Percentiles rank a stretch among this genome's conserved stretches.
Evolutionary conservation across 2,797 vertebrate species (phyloP).

Genomic region (Sibirionetta formosa): DNA sequence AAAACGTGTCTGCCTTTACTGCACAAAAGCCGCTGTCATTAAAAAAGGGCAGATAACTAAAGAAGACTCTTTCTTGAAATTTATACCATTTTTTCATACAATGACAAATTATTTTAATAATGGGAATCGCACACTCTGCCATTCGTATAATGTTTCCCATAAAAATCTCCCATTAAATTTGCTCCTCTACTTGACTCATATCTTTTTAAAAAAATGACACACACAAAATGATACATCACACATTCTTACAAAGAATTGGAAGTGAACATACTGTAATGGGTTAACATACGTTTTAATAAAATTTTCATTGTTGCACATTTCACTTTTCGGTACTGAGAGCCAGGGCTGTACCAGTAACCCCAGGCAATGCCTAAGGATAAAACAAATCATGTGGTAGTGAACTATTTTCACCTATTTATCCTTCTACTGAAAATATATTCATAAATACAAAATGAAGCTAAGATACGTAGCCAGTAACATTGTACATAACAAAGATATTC

Average conservation of each 20-base stretch:
- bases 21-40: conserved; percentile 82
- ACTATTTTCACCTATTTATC: conserved; percentile 85
- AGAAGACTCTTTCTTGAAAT: conserved; percentile 83
- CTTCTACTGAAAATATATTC: conserved; percentile 81
- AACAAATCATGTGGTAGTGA: conserved; percentile 82
- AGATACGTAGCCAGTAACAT: conserved; percentile 62
- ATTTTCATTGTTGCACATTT: conserved; percentile 86
- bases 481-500: conserved; percentile 67
- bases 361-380: conserved; percentile 87
- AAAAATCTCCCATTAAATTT: conserved; percentile 84
- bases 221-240: conserved; percentile 85
- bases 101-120: conserved; percentile 91
- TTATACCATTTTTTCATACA: conserved; percentile 84
- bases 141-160: conserved; percentile 88
- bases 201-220: conserved; percentile 82
- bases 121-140: conserved; percentile 80
- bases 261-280: conserved; percentile 85
- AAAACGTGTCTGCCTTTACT: conserved; percentile 84
- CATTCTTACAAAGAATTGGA: conserved; percentile 84
- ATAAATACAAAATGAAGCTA: conserved; percentile 82
- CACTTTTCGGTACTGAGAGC: conserved; percentile 81
- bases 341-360: conserved; percentile 81
- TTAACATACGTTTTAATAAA: conserved; percentile 87
- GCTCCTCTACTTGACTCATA: conserved; percentile 85
- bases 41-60: conserved; percentile 83